These are phyloP conservation scores for Nicator chloris DNA, from an alignment of 2,113 vertebrate species.

Conservation along the genomic window DNA sequence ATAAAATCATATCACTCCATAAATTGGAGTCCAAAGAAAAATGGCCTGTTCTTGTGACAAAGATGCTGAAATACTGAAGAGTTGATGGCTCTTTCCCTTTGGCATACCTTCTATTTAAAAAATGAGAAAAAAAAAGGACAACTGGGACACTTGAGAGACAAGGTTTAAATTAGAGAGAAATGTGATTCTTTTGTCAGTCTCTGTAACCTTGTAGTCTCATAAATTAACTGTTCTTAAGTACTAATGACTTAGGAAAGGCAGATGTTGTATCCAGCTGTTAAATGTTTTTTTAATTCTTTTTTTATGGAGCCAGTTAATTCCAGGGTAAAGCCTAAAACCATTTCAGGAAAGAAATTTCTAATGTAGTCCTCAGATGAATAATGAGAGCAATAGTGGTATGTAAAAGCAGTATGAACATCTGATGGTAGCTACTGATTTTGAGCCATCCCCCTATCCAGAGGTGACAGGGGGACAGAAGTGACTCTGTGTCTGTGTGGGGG, in stretches of 20 bases:
- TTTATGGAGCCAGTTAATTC: conserved; percentile 18
- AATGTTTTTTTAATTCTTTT: conserved; percentile 43
- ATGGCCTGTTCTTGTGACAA: not conserved
- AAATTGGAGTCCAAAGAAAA: not conserved
- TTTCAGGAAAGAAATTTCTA: not conserved
- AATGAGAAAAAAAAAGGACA: not conserved
- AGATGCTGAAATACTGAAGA: not conserved
- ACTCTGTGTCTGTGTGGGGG: fast-evolving
- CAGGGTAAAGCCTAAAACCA: not conserved
- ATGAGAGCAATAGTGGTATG: not conserved
- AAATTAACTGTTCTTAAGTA: conserved; percentile 46
- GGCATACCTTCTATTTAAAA: not conserved
- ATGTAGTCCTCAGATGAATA: not conserved
- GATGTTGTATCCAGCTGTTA: conserved; percentile 62
- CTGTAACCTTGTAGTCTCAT: not conserved
- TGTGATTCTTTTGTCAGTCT: not conserved
- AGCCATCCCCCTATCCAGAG: not conserved
- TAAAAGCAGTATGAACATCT: not conserved
- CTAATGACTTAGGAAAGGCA: conserved; percentile 55
- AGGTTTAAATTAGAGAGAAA: not conserved
- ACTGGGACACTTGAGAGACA: not conserved
- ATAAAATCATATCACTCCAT: not conserved
- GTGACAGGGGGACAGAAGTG: too few relatives aligned
- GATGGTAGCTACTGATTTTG: not conserved
- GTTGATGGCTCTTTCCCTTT: not conserved